A percentile compares a stretch with the other conserved stretches of the same genome.
phyloP scores from a whole-genome alignment of 2,888 invertebrate species.

The Pterostichus niger region DNA sequence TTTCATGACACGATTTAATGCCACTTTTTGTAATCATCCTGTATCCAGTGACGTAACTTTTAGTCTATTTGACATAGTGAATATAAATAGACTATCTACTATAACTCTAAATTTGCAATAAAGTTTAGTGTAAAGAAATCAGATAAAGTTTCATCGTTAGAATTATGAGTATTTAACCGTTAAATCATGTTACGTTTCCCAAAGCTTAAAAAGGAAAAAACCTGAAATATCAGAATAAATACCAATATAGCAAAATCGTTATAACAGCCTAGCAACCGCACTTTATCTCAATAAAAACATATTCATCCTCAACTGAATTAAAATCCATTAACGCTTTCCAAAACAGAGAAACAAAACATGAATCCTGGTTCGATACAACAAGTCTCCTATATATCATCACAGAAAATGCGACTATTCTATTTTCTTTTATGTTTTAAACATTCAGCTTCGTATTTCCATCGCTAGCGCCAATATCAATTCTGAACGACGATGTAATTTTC shows the following conservation, averaged over 20 bases:
- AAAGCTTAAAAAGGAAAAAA: not conserved
- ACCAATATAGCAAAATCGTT: slow-evolving; percentile 2
- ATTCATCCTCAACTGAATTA: slow-evolving; percentile 41
- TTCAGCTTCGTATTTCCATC: too few species aligned
- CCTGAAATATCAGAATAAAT: not conserved
- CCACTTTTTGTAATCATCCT: too few species aligned
- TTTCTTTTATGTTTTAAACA: too few species aligned
- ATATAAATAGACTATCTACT: too few species aligned
- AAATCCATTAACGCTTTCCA: slow-evolving; percentile 35
- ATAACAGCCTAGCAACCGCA: slow-evolving; percentile 31
- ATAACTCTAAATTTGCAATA: too few species aligned
- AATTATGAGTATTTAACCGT: slow-evolving; percentile 26
- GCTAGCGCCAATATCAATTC: too few species aligned
- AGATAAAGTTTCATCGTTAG: not conserved
- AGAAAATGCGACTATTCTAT: too few species aligned
- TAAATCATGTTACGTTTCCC: not conserved
- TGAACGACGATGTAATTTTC: too few species aligned
- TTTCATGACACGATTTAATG: too few species aligned
- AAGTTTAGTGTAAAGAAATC: too few species aligned
- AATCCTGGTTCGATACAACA: slow-evolving; percentile 14
- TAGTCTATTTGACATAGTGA: too few species aligned
- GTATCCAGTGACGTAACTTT: too few species aligned
- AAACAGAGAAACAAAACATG: not conserved
- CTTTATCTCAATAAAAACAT: slow-evolving; percentile 38
- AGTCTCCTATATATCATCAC: slow-evolving; percentile 35